Conservation (phyloP, 2,888 invertebrate species). For the Drosophila helvetica region DNA sequence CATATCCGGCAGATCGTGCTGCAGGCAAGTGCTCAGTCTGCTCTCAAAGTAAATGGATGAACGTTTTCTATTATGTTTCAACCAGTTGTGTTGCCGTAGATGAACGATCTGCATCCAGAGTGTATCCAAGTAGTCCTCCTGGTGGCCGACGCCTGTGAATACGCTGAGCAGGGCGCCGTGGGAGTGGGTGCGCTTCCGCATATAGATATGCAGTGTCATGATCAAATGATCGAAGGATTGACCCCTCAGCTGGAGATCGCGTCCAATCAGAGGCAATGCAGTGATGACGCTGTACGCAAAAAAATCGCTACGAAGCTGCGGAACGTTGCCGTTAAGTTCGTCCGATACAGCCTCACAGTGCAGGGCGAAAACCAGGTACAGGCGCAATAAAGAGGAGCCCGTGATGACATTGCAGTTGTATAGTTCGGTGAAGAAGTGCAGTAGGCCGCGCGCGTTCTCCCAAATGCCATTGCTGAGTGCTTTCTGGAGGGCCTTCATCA, state of each 20-base stretch:
- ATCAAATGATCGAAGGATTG: constrained; percentile 94
- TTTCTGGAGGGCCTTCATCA: constrained; percentile 96
- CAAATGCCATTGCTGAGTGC: constrained; percentile 93
- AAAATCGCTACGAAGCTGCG: constrained; percentile 92
- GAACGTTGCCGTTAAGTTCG: constrained; percentile 88
- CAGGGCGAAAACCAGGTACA: constrained; percentile 92
- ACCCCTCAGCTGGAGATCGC: constrained; percentile 97
- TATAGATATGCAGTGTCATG: constrained; percentile 94
- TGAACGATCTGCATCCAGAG: constrained; percentile 97
- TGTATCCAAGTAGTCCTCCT: constrained; percentile 97
- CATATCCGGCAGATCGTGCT: constrained; percentile 92
- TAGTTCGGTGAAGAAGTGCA: constrained; percentile 96
- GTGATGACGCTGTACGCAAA: constrained; percentile 95
- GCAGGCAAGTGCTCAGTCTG: constrained; percentile 95
- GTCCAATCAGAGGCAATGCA: constrained; percentile 96
- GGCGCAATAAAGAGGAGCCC: constrained; percentile 93
- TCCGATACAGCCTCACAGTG: background rate
- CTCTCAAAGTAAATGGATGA: constrained; percentile 98
- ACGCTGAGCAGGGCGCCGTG: constrained; percentile 95
- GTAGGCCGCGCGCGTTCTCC: constrained; percentile 92
- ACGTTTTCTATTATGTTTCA: constrained; percentile 90
- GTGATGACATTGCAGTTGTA: constrained; percentile 98
- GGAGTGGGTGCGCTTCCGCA: constrained; percentile 95
- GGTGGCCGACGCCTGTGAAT: constrained; percentile 94
- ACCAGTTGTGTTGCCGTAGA: constrained; percentile 96